Evolutionary conservation across 2,888 invertebrate genomes (phyloP), one percentile per base, ranked within the genome.

Genomic region (Acrobasis consociella): DNA sequence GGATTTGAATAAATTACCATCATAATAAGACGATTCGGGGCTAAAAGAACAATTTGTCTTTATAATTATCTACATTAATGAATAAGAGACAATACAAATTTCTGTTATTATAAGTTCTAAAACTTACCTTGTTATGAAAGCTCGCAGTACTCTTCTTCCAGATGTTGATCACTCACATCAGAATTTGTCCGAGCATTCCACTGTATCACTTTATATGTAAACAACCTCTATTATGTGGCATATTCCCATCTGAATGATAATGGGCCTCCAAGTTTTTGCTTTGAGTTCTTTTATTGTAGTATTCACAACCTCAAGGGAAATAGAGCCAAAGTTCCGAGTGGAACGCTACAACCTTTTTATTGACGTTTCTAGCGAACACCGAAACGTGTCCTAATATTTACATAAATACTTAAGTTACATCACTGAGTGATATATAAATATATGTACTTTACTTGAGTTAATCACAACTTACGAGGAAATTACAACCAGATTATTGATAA

Each of bases 271-370:
- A 87, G 84, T 86, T 84, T 81, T 80, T 80, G 70, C 74, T 73
- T 77, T 73, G 78, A 82, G 82, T 85, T 78, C 78, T 76, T 82
- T 83, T 87, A 86, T 83, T 79, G 79, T 83, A 82, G 76, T 80
- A 85, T 81, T 89, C 90, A 90, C 91, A 90, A 91, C 89, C 91
- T 83, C 88, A 66, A 73, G 85, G 85, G 86, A 89, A 89, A 88
- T 74, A 77, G 76, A 77, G 76, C 70, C 74, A 77, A 81, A 78
- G 71, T 80, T 76, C 74, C 77, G 73, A 78, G 71, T 68, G 69
- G 70, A 73, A 73, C 80, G 78, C 78, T 71, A 81, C 78, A 86
- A 83, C 80, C 80, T 79, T 76, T 68, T 69, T 68, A 73, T 80
- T 75, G 78, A 77, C 76, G 73, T 77, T 79, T 77, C 75, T 80